These are phyloP conservation scores for Drosophila pseudotalamancana DNA, from an alignment of 2,888 invertebrate species.

Conservation along the genomic window DNA sequence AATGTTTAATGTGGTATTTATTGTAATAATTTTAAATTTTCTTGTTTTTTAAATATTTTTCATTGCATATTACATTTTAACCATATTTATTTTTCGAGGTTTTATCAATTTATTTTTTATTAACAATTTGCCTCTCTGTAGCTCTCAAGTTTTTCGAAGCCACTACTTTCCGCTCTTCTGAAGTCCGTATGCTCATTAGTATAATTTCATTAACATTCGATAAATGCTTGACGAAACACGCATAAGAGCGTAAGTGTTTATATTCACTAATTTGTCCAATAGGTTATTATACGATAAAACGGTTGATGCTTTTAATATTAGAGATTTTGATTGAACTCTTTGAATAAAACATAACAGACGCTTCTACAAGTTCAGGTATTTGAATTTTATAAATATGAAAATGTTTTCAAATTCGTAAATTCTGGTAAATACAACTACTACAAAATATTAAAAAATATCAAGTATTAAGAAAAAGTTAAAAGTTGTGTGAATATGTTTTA, in stretches of 20 bases:
- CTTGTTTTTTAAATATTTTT: slow-evolving; percentile 45
- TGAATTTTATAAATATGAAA: neutral
- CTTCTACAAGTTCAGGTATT: neutral
- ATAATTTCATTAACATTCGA: slow-evolving; percentile 8
- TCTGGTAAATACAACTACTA: no score
- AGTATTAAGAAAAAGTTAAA: no score
- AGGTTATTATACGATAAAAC: neutral
- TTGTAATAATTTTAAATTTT: slow-evolving; percentile 63
- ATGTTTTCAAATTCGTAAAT: neutral
- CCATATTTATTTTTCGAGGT: slow-evolving; percentile 34
- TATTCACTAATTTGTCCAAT: no score
- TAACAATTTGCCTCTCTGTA: slow-evolving; percentile 38
- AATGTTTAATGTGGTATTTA: slow-evolving; percentile 51
- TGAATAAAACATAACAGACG: slow-evolving; percentile 3
- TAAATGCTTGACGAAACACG: slow-evolving; percentile 46
- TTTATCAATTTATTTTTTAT: slow-evolving; percentile 15
- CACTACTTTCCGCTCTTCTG: neutral
- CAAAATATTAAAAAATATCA: neutral
- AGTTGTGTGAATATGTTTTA: neutral
- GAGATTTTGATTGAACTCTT: slow-evolving; percentile 41
- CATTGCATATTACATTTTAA: slow-evolving; percentile 60
- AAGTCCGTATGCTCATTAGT: neutral
- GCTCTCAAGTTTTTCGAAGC: neutral
- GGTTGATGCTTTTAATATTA: slow-evolving; percentile 3
- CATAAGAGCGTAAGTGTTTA: no score